Evolutionary conservation across 1,140 invertebrate species (phyloP).

Genomic region (Liolophura sinensis): DNA sequence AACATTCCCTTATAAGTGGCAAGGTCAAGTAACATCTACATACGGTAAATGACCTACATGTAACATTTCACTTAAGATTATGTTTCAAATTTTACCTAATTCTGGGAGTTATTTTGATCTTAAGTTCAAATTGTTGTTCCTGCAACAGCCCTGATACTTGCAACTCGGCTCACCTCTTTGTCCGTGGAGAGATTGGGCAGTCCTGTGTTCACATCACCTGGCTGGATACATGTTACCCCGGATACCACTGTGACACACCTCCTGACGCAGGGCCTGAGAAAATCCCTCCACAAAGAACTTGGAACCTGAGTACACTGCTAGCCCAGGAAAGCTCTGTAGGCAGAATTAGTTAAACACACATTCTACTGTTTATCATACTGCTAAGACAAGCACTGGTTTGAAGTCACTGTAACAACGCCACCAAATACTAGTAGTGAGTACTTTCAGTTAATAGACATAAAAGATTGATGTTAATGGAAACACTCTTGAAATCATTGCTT

Average conservation of each 20-base stretch:
- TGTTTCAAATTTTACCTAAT: too few relatives aligned
- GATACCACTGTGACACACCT: slow-evolving; percentile 51
- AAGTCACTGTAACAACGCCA: too few relatives aligned
- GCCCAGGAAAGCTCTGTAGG: slow-evolving; percentile 57
- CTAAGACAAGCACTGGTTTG: neutral
- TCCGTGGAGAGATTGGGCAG: slow-evolving; percentile 54
- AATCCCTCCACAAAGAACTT: slow-evolving; percentile 62
- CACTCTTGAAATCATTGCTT: too few relatives aligned
- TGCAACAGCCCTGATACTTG: neutral
- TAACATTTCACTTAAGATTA: too few relatives aligned
- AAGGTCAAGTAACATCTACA: too few relatives aligned
- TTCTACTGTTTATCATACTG: neutral
- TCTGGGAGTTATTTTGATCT: neutral
- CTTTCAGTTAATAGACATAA: too few relatives aligned
- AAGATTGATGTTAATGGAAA: too few relatives aligned
- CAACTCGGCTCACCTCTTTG: slow-evolving; percentile 45
- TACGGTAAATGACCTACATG: too few relatives aligned
- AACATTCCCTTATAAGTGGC: too few relatives aligned
- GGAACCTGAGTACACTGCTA: slow-evolving; percentile 61
- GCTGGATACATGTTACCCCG: slow-evolving; percentile 60
- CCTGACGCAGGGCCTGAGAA: slow-evolving; percentile 57
- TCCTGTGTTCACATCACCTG: slow-evolving; percentile 60
- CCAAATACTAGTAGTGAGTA: too few relatives aligned
- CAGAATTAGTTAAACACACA: neutral
- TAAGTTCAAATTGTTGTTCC: too few relatives aligned